These are phyloP conservation scores for Caenorhabditis imperialis DNA, from an alignment of 2,888 invertebrate species.

Conservation along the genomic window DNA sequence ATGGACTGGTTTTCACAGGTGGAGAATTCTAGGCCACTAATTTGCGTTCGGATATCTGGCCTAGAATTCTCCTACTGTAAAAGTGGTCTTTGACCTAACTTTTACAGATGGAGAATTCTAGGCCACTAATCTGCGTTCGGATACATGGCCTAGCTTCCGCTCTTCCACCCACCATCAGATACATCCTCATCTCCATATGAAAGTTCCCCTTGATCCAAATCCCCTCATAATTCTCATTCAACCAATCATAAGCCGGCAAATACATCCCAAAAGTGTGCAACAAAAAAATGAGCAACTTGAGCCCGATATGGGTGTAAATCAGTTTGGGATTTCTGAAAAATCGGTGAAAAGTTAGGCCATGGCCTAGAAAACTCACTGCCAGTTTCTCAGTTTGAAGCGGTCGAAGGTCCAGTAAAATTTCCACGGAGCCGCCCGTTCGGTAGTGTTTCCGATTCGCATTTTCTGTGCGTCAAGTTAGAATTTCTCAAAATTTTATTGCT, in stretches of 20 bases:
- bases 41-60: no score
- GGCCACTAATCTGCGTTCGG: no score
- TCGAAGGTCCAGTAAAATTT: constrained; percentile 2
- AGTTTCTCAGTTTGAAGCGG: constrained; percentile 14
- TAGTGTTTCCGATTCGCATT: constrained; percentile 15
- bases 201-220: no score
- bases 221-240: no score
- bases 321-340: constrained; percentile 14
- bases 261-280: neutral
- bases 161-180: no score
- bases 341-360: neutral
- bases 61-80: no score
- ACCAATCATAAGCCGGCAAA: neutral
- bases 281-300: neutral
- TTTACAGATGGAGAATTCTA: no score
- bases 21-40: no score
- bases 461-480: neutral
- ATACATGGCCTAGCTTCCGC: no score
- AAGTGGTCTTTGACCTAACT: no score
- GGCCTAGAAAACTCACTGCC: constrained; percentile 7
- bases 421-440: constrained; percentile 19
- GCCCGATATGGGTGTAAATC: neutral
- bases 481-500: neutral
- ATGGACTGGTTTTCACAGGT: no score
- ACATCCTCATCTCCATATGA: no score